Conservation (phyloP, 2,113 vertebrate species). For the Pyxicephalus adspersus region DNA sequence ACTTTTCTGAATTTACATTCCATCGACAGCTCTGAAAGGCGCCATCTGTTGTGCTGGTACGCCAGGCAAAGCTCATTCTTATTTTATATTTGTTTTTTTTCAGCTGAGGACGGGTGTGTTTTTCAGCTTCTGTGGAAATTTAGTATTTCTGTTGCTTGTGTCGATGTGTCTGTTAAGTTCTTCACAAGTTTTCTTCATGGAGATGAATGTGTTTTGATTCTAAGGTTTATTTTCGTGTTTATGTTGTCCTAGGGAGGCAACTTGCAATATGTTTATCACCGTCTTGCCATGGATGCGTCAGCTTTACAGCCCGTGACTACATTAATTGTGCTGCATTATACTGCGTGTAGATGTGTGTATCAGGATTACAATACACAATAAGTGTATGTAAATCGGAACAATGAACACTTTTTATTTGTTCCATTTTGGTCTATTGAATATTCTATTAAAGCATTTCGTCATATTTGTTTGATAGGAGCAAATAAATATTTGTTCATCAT, state of each 20-base stretch:
- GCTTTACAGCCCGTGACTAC: background rate
- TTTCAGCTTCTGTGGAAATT: constrained; percentile 14
- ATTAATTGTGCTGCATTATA: too few relatives aligned
- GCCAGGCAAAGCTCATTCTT: constrained; percentile 16
- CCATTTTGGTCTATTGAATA: too few relatives aligned
- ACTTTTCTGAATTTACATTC: rapidly evolving
- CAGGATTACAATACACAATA: too few relatives aligned
- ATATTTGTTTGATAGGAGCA: too few relatives aligned
- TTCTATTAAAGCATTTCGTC: too few relatives aligned
- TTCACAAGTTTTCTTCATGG: constrained; percentile 25
- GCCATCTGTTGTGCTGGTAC: background rate
- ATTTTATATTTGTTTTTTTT: constrained; percentile 26
- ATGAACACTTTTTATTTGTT: too few relatives aligned
- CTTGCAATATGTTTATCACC: constrained; percentile 32
- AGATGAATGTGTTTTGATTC: constrained; percentile 27
- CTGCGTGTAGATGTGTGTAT: too few relatives aligned
- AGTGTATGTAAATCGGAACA: too few relatives aligned
- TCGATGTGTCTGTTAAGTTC: constrained; percentile 13
- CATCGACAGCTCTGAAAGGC: constrained; percentile 12
- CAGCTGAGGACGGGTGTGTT: rapidly evolving
- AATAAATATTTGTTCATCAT: too few relatives aligned
- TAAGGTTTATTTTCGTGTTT: constrained; percentile 8
- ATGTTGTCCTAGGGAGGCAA: background rate
- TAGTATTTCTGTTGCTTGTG: constrained; percentile 6
- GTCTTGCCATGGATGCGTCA: background rate